Evolutionary conservation across 2,113 vertebrate genomes (phyloP).

Genomic region (Thinocorus orbignyianus): DNA sequence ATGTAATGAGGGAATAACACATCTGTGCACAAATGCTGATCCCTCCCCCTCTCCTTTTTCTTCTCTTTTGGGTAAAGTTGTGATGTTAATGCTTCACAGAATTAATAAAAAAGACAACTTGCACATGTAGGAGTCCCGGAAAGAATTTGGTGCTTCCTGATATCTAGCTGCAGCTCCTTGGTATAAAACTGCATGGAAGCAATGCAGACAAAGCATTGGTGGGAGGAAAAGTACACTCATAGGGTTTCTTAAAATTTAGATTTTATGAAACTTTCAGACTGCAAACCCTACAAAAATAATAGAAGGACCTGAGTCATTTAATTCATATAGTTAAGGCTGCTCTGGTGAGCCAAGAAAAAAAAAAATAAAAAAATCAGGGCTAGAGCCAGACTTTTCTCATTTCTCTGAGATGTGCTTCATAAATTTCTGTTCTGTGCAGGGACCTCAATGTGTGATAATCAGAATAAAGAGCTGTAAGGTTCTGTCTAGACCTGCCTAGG

Average conservation of each 20-base stretch:
- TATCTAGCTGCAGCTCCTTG: background rate
- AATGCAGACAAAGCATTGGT: rapidly evolving
- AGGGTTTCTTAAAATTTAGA: background rate
- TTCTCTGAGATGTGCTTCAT: slow-evolving; percentile 8
- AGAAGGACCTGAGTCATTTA: background rate
- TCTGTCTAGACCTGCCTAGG: background rate
- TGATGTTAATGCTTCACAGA: background rate
- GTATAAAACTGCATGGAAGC: rapidly evolving
- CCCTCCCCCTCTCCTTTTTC: background rate
- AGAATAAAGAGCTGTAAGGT: background rate
- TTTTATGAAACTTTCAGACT: background rate
- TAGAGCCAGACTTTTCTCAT: slow-evolving; percentile 33
- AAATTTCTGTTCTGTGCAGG: background rate
- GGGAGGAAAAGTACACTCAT: background rate
- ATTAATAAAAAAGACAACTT: background rate
- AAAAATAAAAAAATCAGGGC: background rate
- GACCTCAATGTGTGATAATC: background rate
- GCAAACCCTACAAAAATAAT: background rate
- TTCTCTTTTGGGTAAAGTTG: background rate
- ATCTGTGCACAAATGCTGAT: background rate
- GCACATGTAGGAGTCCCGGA: background rate
- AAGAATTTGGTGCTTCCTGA: background rate
- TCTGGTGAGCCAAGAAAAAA: background rate
- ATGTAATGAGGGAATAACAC: background rate
- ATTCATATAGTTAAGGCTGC: background rate